Evolutionary conservation across 2,797 vertebrate genomes (phyloP).

Genomic region (Hybognathus amarus): DNA sequence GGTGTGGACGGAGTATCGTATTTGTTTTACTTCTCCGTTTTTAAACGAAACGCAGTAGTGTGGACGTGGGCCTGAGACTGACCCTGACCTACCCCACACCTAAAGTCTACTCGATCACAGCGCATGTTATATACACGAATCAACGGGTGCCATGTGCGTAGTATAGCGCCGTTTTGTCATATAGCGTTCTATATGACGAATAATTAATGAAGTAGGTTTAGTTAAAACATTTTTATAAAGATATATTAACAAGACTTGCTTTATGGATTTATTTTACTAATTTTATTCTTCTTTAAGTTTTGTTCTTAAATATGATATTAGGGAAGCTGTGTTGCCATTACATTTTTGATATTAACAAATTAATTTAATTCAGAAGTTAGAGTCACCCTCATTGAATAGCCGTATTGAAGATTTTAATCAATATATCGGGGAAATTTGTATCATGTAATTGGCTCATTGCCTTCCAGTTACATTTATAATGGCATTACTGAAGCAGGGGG

Average conservation of each 20-base stretch:
- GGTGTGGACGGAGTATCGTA: too few relatives aligned
- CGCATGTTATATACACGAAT: too few relatives aligned
- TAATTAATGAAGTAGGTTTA: background rate
- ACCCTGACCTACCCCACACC: too few relatives aligned
- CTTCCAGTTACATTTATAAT: background rate
- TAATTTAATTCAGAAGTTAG: background rate
- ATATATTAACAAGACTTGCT: background rate
- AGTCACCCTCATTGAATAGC: background rate
- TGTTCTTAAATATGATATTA: background rate
- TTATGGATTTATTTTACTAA: background rate
- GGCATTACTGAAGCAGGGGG: background rate
- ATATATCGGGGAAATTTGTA: background rate
- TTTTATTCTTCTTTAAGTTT: background rate
- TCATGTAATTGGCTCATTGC: background rate
- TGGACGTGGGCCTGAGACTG: too few relatives aligned
- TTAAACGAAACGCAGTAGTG: too few relatives aligned
- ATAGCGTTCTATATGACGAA: too few relatives aligned
- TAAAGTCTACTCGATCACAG: too few relatives aligned
- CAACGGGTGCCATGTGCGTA: too few relatives aligned
- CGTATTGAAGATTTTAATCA: background rate
- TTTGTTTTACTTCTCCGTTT: too few relatives aligned
- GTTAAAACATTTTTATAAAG: background rate
- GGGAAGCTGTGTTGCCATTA: background rate
- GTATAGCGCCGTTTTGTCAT: too few relatives aligned
- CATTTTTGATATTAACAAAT: background rate